phyloP scores from a whole-genome alignment of 2,888 invertebrate genomes.

The Colostygia pectinataria region DNA sequence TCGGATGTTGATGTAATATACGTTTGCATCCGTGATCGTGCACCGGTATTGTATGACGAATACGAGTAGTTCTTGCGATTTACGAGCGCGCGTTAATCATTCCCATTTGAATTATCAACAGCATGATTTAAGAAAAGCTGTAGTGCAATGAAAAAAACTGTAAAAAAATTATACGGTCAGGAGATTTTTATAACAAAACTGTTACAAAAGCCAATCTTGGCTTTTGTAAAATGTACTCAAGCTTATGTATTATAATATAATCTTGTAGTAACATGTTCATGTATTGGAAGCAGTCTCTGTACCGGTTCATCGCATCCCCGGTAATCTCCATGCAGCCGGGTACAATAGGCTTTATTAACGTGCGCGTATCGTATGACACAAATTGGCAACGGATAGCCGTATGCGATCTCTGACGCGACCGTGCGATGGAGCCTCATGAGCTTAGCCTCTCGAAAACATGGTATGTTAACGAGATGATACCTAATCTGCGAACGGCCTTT shows the following conservation, averaged over 20 bases:
- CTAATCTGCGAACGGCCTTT: conserved; percentile 10
- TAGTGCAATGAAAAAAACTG: no score
- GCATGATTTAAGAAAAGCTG: no score
- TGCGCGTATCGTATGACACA: conserved; percentile 62
- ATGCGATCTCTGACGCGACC: conserved; percentile 5
- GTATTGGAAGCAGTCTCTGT: conserved; percentile 3
- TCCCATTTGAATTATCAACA: no score
- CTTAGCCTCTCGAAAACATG: conserved; percentile 15
- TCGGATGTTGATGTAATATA: background rate
- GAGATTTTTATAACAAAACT: no score
- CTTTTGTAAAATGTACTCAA: no score
- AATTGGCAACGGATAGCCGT: conserved; percentile 67
- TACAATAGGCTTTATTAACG: conserved; percentile 78
- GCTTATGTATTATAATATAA: no score
- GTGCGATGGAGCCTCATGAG: conserved; percentile 13
- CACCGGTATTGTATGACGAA: no score
- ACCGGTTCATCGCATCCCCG: conserved; percentile 32
- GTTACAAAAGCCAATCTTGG: no score
- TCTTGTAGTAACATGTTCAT: background rate
- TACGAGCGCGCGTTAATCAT: no score
- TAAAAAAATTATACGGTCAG: no score
- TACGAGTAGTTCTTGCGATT: no score
- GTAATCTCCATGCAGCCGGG: conserved; percentile 59
- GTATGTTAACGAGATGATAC: conserved; percentile 11
- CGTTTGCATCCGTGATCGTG: no score